These are phyloP conservation scores for Caenorhabditis drosophilae DNA, from an alignment of 2,888 invertebrate genomes.

Conservation along the genomic window DNA sequence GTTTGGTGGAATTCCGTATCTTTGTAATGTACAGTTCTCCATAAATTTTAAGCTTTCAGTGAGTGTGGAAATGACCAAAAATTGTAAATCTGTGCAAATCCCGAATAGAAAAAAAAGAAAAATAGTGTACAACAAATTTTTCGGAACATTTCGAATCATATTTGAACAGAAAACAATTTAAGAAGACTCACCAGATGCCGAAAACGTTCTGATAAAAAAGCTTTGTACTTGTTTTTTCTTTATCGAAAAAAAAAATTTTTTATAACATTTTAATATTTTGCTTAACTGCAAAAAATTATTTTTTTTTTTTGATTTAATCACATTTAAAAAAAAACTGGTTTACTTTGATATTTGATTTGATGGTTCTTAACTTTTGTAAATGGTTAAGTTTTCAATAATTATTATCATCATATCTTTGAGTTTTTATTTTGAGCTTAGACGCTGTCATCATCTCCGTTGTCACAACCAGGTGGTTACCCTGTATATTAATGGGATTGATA, in stretches of 20 bases:
- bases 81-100: slow-evolving; percentile 21
- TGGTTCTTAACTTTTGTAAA: no score
- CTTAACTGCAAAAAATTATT: background rate
- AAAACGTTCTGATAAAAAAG: slow-evolving; percentile 7
- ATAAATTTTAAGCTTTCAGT: slow-evolving; percentile 4
- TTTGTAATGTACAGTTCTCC: slow-evolving; percentile 28
- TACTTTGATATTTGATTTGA: no score
- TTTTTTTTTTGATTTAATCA: background rate
- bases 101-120: slow-evolving; percentile 31
- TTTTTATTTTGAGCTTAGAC: no score
- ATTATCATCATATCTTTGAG: no score
- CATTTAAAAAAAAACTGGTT: background rate
- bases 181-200: background rate
- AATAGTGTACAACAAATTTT: slow-evolving; percentile 29
- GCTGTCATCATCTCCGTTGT: no score
- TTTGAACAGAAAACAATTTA: background rate
- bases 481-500: no score
- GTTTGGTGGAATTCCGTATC: slow-evolving; percentile 25
- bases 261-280: slow-evolving; percentile 25
- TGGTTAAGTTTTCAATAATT: no score
- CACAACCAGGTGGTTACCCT: no score
- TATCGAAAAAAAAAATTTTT: no score
- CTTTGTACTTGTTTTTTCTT: no score
- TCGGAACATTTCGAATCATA: slow-evolving; percentile 12
- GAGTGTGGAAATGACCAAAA: background rate